Evolutionary conservation across 2,797 vertebrate species (phyloP), one percentile per base, ranked within the genome.

Genomic region (Chloroceryle inda): DNA sequence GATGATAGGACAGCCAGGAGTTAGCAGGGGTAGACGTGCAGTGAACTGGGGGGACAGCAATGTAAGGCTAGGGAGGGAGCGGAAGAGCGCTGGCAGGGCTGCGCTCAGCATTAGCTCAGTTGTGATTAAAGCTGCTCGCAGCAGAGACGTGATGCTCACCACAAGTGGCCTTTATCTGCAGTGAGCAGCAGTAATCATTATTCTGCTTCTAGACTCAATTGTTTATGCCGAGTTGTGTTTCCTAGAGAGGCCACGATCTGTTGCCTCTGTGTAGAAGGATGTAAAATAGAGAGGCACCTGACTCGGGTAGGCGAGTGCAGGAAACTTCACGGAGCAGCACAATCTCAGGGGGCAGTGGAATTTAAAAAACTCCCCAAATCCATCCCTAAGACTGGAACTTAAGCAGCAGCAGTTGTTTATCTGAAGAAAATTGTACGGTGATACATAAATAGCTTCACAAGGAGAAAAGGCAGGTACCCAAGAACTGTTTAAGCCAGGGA

Each of bases 121-220:
- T 63, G 68, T 6, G 8, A 44, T 42, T 20, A 31, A 68, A 74
- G 72, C 88, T 64, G 88, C 35, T 75, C 9, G 2, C 73, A 67
- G 61, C 24, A 9, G 56, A 47, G 79, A 52, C 5, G 9, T 81
- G 94, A 40, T 35, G 73, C 64, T 93, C 79, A 19, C 94, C 85
- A 94, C 90, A 84, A 95, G 88, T 64, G 83, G 68, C 88, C 91
- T 94, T 94, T 95, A 86, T 93, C 76, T 92, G 83, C 83, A 85
- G 79, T 1, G 49, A 83, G 64, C 82, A 85, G 90, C 90, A 93
- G 73, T 62, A 37, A 53, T 31, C 61, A 11, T 68, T 62, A 49
- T 35, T 26, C 83, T 86, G 83, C 66, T 59, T 63, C 94, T 74
- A 13, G 74, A 78, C 37, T 40, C 72, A 5, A 3, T 55, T 73